Evolutionary conservation across 37 sponge, comb jelly and placozoan genomes (phyloP).

Genomic region (Bolinopsis microptera): DNA sequence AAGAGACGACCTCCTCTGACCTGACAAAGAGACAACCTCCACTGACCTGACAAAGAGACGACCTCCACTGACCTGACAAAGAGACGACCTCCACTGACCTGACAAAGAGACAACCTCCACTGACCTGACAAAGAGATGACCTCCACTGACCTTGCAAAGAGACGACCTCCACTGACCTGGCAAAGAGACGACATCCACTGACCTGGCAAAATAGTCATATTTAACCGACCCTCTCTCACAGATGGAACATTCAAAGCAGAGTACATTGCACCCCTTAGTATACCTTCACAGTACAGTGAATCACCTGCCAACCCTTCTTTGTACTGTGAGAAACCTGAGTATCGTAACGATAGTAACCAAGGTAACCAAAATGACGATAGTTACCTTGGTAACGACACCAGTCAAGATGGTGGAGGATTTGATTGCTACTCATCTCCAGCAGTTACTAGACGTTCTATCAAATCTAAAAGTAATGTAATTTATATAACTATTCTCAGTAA

Average conservation of each 20-base stretch:
- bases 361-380: not conserved
- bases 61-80: too few relatives aligned
- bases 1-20: too few relatives aligned
- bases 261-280: not conserved
- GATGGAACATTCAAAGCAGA: not conserved
- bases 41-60: too few relatives aligned
- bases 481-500: too few relatives aligned
- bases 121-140: too few relatives aligned
- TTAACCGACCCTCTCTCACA: not conserved
- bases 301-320: not conserved
- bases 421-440: not conserved
- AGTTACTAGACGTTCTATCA: not conserved
- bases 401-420: not conserved
- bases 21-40: too few relatives aligned
- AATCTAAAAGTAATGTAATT: not conserved
- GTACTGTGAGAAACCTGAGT: not conserved
- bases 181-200: not conserved
- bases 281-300: not conserved
- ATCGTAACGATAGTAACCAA: not conserved
- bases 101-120: too few relatives aligned
- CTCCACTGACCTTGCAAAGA: too few relatives aligned
- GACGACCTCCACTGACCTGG: not conserved
- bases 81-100: too few relatives aligned
- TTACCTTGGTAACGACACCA: not conserved
- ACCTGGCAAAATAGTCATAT: not conserved